These are phyloP conservation scores for Uria lomvia DNA, from an alignment of 2,113 vertebrate genomes.

Conservation along the genomic window DNA sequence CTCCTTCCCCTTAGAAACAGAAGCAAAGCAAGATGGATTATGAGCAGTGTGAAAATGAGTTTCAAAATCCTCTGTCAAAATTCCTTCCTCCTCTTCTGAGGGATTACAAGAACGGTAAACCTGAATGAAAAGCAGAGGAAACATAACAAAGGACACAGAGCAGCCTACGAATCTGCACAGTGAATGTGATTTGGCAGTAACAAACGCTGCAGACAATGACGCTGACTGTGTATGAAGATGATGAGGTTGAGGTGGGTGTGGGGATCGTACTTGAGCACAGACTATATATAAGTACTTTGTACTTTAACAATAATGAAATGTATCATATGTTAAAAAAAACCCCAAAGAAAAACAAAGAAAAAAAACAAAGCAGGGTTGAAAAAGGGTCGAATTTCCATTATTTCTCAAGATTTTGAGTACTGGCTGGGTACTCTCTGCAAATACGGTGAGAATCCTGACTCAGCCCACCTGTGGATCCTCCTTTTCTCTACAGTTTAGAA, in stretches of 20 bases:
- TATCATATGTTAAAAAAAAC: neutral
- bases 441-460: neutral
- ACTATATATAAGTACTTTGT: neutral
- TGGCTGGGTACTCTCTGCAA: neutral
- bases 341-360: neutral
- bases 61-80: neutral
- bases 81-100: neutral
- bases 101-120: neutral
- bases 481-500: neutral
- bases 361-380: neutral
- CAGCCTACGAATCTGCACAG: neutral
- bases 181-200: neutral
- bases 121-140: neutral
- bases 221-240: neutral
- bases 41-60: neutral
- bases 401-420: neutral
- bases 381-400: neutral
- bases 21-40: neutral
- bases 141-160: neutral
- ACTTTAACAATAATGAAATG: neutral
- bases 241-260: neutral
- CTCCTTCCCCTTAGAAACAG: conserved; percentile 78
- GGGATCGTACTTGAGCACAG: neutral
- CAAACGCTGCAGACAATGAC: neutral
- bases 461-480: neutral